These are phyloP conservation scores for Bradysia coprophila DNA, from an alignment of 1,140 invertebrate species.

Conservation along the genomic window DNA sequence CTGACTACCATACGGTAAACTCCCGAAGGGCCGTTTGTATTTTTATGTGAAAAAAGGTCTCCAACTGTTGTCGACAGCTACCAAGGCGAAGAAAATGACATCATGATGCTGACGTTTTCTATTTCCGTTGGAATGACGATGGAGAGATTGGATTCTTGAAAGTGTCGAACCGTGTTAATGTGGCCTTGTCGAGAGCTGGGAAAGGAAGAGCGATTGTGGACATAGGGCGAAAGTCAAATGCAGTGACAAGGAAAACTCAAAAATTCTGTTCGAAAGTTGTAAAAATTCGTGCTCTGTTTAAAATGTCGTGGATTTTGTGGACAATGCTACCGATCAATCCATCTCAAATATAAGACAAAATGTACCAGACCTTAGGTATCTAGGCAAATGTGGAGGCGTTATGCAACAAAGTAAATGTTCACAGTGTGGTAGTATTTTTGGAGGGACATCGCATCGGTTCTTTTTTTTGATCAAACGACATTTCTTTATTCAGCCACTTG, in stretches of 20 bases:
- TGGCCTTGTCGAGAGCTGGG: slow-evolving; percentile 57
- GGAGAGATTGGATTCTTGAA: slow-evolving; percentile 52
- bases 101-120: slow-evolving; percentile 68
- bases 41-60: no score
- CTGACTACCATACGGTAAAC: no score
- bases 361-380: slow-evolving; percentile 35
- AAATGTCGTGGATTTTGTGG: slow-evolving; percentile 35
- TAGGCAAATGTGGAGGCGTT: slow-evolving; percentile 52
- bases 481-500: no score
- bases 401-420: slow-evolving; percentile 32
- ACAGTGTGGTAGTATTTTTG: slow-evolving; percentile 40
- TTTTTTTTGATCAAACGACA: no score
- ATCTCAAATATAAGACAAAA: slow-evolving; percentile 27
- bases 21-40: no score
- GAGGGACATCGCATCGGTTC: slow-evolving; percentile 37
- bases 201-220: slow-evolving; percentile 23
- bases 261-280: not conserved
- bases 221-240: not conserved
- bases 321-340: slow-evolving; percentile 29
- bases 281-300: not conserved
- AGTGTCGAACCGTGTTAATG: slow-evolving; percentile 52
- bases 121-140: slow-evolving; percentile 50
- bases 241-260: not conserved
- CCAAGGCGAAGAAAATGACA: slow-evolving; percentile 73
- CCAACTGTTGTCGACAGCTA: slow-evolving; percentile 63